These are phyloP conservation scores for Dermatophagoides farinae DNA, from an alignment of 1,140 invertebrate species.

Conservation along the genomic window DNA sequence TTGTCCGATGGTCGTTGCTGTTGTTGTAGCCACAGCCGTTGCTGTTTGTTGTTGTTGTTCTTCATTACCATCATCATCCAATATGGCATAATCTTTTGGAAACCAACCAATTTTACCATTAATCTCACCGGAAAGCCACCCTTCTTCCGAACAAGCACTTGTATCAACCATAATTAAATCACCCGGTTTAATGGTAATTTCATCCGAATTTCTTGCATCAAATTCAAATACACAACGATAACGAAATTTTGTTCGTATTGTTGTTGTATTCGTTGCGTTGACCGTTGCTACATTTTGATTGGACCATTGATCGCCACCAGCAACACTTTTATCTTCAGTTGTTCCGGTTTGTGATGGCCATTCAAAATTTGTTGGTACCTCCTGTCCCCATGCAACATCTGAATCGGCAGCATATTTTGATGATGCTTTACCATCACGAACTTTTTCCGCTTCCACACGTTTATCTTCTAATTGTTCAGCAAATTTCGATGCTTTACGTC, in stretches of 20 bases:
- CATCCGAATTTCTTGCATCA: slow-evolving; percentile 71
- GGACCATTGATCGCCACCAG: neutral
- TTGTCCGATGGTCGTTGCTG: neutral
- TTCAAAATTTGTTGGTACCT: neutral
- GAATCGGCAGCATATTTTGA: neutral
- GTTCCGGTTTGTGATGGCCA: neutral
- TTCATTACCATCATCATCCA: slow-evolving; percentile 18
- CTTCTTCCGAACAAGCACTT: slow-evolving; percentile 45
- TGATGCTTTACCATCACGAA: neutral
- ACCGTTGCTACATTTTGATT: neutral
- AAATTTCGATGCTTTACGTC: neutral
- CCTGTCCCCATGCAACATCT: neutral
- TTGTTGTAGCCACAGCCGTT: neutral
- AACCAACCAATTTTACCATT: slow-evolving; percentile 84
- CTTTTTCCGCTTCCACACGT: slow-evolving; percentile 2
- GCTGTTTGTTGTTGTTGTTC: neutral
- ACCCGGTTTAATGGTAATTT: slow-evolving; percentile 78
- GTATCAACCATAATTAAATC: slow-evolving; percentile 50
- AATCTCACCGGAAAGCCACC: slow-evolving; percentile 86
- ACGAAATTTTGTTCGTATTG: slow-evolving; percentile 20
- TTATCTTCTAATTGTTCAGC: neutral
- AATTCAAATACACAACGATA: slow-evolving; percentile 87
- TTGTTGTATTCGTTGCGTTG: neutral
- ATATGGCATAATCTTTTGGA: slow-evolving; percentile 85
- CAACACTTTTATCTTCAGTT: neutral